phyloP scores from a whole-genome alignment of 2,113 vertebrate species.

The Terrapene triunguis region DNA sequence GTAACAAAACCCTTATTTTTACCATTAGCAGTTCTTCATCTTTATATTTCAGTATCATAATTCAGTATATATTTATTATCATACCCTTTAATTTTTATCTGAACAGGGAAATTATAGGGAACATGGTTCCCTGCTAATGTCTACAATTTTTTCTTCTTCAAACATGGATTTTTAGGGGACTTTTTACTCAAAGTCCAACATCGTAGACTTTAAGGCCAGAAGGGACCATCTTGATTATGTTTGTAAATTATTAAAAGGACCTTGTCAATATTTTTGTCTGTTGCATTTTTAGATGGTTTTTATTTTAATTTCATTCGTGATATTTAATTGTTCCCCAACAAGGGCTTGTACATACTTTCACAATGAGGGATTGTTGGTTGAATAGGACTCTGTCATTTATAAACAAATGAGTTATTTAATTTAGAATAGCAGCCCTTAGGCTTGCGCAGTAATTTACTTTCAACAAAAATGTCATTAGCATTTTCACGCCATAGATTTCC shows the following conservation, averaged over 20 bases:
- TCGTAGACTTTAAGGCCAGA: no score
- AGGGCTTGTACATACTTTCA: neutral
- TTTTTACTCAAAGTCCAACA: no score
- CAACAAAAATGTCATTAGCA: constrained; percentile 11
- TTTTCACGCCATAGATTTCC: constrained; percentile 58
- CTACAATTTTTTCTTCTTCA: no score
- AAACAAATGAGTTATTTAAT: constrained; percentile 26
- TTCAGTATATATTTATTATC: no score
- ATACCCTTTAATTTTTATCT: no score
- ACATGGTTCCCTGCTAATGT: no score
- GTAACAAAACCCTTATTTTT: no score
- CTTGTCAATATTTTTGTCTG: neutral
- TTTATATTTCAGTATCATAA: no score
- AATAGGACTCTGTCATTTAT: constrained; percentile 13
- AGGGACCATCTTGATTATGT: neutral
- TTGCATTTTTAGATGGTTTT: neutral
- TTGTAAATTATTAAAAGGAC: neutral
- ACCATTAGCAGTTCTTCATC: no score
- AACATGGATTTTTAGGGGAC: no score
- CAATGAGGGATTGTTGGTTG: neutral
- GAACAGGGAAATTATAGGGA: no score
- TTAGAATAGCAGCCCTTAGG: constrained; percentile 25
- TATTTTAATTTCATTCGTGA: neutral
- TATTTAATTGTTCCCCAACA: neutral
- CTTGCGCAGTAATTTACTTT: constrained; percentile 55